A percentile compares a stretch with the other conserved stretches of the same genome.
Conservation (phyloP, 2,797 vertebrate genomes). For the Sebastes miniatus region DNA sequence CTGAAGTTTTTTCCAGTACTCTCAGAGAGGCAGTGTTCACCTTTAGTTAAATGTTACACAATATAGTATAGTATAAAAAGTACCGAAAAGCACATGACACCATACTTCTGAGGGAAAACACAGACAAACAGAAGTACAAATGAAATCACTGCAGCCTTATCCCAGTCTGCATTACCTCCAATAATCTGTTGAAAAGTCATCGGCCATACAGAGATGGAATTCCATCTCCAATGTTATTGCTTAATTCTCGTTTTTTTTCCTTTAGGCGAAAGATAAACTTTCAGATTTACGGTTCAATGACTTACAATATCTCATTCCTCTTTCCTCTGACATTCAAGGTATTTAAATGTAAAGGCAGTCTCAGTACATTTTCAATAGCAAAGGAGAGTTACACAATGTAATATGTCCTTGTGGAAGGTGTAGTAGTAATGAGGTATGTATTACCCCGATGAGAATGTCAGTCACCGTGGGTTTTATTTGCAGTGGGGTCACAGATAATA, state of each 20-base stretch:
- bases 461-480: background rate
- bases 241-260: background rate
- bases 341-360: background rate
- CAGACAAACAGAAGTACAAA: background rate
- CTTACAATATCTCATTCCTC: background rate
- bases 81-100: background rate
- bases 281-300: conserved; percentile 4
- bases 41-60: background rate
- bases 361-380: background rate
- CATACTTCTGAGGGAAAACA: background rate
- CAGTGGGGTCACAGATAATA: background rate
- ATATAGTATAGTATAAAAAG: background rate
- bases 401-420: conserved; percentile 2
- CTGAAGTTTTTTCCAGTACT: background rate
- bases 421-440: background rate
- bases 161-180: background rate
- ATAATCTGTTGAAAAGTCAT: background rate
- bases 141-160: background rate
- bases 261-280: conserved; percentile 13
- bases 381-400: background rate
- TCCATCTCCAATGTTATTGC: background rate
- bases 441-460: conserved; percentile 8
- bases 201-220: background rate
- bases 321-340: conserved; percentile 28
- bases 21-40: background rate